These are phyloP conservation scores for Conus canariensis DNA, from an alignment of 2,888 invertebrate genomes.

Conservation along the genomic window DNA sequence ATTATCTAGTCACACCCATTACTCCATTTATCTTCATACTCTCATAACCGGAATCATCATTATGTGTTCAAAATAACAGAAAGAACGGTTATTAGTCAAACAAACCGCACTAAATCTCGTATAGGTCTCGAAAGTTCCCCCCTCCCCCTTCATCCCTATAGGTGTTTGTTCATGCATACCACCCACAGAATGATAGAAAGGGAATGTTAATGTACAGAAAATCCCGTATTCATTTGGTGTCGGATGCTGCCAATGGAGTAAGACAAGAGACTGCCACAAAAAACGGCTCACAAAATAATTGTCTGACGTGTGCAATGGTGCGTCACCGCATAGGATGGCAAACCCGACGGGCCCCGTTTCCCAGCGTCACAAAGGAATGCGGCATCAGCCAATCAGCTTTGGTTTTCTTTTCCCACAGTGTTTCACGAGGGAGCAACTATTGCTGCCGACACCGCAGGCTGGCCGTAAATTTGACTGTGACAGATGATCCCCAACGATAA, in stretches of 20 bases:
- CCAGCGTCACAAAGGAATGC: constrained; percentile 48
- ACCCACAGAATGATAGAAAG: too few species aligned
- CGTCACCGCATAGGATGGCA: constrained; percentile 18
- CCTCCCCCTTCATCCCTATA: too few species aligned
- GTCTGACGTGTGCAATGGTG: constrained; percentile 22
- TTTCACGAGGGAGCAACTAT: constrained; percentile 15
- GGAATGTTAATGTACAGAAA: too few species aligned
- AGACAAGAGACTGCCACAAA: neutral
- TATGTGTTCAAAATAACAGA: too few species aligned
- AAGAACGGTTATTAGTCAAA: too few species aligned
- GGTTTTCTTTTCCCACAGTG: constrained; percentile 20
- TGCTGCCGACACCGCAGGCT: neutral
- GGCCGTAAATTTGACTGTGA: neutral
- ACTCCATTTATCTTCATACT: too few species aligned
- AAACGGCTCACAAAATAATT: neutral
- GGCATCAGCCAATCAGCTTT: constrained; percentile 36
- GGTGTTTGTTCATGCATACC: too few species aligned
- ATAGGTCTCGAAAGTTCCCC: too few species aligned
- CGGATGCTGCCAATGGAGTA: neutral
- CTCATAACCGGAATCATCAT: too few species aligned
- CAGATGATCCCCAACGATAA: neutral
- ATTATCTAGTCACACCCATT: too few species aligned
- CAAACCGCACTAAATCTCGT: too few species aligned
- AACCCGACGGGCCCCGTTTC: neutral
- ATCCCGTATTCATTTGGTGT: too few species aligned